Conservation (phyloP, 2,888 invertebrate species). For the Drosophila tripunctata region DNA sequence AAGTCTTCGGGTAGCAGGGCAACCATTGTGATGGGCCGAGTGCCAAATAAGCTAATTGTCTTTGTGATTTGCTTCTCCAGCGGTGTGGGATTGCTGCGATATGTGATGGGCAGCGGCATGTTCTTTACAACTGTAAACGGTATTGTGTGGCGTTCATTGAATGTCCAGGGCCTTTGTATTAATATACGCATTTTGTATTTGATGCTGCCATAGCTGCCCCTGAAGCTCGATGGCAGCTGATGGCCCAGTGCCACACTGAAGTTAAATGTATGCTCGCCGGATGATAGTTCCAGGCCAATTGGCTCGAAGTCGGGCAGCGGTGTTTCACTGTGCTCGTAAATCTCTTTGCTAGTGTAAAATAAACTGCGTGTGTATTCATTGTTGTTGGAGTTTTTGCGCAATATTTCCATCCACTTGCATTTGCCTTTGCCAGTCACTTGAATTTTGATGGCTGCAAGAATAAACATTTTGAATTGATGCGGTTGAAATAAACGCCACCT, state of each 20-base stretch:
- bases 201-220: conserved; percentile 82
- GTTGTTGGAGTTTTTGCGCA: conserved; percentile 80
- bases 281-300: conserved; percentile 80
- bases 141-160: conserved; percentile 83
- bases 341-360: conserved; percentile 83
- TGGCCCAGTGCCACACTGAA: conserved; percentile 79
- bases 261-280: conserved; percentile 81
- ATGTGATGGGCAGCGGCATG: conserved; percentile 70
- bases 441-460: conserved; percentile 81
- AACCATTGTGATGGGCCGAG: conserved; percentile 82
- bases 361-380: conserved; percentile 81
- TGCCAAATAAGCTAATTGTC: conserved; percentile 82
- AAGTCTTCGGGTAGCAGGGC: conserved; percentile 80
- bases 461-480: not conserved
- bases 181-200: conserved; percentile 83
- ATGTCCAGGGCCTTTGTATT: conserved; percentile 84
- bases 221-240: conserved; percentile 82
- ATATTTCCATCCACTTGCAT: conserved; percentile 84
- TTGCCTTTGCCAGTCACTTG: conserved; percentile 83
- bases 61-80: conserved; percentile 81
- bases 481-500: not conserved
- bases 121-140: conserved; percentile 81
- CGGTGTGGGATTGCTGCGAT: conserved; percentile 69
- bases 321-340: conserved; percentile 81
- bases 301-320: conserved; percentile 81